These are phyloP conservation scores for Serilophus lunatus DNA, from an alignment of 2,113 vertebrate species.

Conservation along the genomic window DNA sequence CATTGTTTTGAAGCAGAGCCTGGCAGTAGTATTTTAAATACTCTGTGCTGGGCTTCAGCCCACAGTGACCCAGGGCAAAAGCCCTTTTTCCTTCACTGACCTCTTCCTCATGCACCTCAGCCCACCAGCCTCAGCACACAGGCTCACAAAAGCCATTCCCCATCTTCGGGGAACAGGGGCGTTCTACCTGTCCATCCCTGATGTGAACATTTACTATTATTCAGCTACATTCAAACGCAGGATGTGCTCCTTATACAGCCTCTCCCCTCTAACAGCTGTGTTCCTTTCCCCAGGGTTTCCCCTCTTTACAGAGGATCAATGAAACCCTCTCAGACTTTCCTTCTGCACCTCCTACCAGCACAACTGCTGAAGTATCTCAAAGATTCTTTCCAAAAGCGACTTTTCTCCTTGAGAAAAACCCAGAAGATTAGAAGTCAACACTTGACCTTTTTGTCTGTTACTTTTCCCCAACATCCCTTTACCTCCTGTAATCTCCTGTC, in stretches of 20 bases:
- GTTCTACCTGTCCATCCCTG: neutral
- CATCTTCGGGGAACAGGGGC: neutral
- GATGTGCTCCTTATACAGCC: neutral
- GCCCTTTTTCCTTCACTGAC: neutral
- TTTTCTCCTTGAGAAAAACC: neutral
- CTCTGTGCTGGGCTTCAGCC: neutral
- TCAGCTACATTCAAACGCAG: neutral
- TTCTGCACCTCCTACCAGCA: neutral
- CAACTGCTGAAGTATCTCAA: neutral
- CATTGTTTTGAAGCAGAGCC: conserved; percentile 15
- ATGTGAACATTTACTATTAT: neutral
- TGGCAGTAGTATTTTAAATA: neutral
- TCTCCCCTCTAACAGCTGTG: neutral
- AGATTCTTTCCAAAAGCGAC: neutral
- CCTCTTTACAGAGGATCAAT: accelerated
- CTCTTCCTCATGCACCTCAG: neutral
- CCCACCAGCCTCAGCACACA: neutral
- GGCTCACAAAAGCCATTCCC: neutral
- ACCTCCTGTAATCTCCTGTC: neutral
- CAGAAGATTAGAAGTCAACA: neutral
- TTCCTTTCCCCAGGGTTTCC: neutral
- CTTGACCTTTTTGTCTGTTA: neutral
- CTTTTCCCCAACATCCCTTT: neutral
- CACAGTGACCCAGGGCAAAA: neutral
- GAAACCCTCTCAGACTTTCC: neutral